Evolutionary conservation across 2,113 vertebrate genomes (phyloP).

Genomic region (Ia io): DNA sequence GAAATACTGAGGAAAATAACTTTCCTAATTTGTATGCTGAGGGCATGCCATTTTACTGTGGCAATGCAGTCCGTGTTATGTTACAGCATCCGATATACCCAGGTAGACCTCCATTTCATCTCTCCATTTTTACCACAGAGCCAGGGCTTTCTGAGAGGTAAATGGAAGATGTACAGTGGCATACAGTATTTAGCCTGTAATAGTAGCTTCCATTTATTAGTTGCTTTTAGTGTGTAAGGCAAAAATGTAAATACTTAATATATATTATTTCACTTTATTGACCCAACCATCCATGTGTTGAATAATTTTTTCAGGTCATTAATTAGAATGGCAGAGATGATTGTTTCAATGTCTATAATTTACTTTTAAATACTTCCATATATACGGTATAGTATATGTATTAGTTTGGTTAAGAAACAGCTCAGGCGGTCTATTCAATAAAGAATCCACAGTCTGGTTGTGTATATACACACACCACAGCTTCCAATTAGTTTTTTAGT

Average conservation of each 20-base stretch:
- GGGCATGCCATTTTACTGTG: neutral
- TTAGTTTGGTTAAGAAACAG: neutral
- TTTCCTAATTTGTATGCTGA: neutral
- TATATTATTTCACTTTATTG: neutral
- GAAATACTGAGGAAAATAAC: neutral
- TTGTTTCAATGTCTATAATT: neutral
- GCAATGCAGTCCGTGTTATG: neutral
- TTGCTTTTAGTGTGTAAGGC: neutral
- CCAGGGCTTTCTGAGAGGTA: neutral
- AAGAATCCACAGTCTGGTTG: neutral
- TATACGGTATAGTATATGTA: neutral
- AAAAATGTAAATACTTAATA: neutral
- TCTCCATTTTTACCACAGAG: neutral
- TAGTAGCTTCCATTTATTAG: neutral
- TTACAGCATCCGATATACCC: fast-evolving
- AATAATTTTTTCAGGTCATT: neutral
- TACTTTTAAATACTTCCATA: neutral
- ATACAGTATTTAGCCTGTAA: neutral
- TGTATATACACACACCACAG: neutral
- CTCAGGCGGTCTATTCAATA: neutral
- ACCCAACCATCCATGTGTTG: neutral
- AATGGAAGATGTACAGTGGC: neutral
- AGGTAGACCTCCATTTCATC: neutral
- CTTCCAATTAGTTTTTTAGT: neutral
- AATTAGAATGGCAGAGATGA: neutral